Conservation (phyloP, 1,140 invertebrate genomes). For the Dinoponera quadriceps region DNA sequence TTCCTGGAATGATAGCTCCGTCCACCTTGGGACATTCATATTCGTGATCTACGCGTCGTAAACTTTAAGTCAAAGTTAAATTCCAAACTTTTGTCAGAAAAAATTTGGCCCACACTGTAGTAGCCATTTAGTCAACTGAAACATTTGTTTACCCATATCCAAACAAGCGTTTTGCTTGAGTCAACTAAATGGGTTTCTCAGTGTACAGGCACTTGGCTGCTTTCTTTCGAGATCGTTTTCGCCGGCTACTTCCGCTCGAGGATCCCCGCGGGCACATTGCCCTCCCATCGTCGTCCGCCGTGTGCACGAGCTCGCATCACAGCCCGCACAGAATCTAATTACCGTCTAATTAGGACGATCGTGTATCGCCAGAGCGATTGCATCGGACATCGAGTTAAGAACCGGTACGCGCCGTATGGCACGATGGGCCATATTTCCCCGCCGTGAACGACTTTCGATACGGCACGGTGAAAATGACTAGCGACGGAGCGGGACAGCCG, state of each 20-base stretch:
- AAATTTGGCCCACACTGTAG: no score
- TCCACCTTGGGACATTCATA: no score
- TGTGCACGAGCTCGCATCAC: constrained; percentile 71
- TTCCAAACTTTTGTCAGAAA: no score
- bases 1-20: no score
- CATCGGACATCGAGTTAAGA: constrained; percentile 73
- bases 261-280: constrained; percentile 30
- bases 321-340: constrained; percentile 78
- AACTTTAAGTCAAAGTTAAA: no score
- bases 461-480: constrained; percentile 73
- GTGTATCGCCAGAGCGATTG: constrained; percentile 74
- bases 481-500: constrained; percentile 49
- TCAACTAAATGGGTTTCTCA: no score
- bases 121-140: no score
- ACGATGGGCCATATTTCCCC: constrained; percentile 69
- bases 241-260: constrained; percentile 45
- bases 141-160: no score
- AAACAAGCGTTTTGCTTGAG: no score
- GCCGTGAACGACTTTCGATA: constrained; percentile 70
- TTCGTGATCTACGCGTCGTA: no score
- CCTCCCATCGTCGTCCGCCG: constrained; percentile 36
- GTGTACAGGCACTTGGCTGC: no score
- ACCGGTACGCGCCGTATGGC: constrained; percentile 43
- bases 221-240: constrained; percentile 24
- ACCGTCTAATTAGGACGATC: constrained; percentile 79